phyloP scores from a whole-genome alignment of 2,113 vertebrate genomes.

The Microcebus murinus region DNA sequence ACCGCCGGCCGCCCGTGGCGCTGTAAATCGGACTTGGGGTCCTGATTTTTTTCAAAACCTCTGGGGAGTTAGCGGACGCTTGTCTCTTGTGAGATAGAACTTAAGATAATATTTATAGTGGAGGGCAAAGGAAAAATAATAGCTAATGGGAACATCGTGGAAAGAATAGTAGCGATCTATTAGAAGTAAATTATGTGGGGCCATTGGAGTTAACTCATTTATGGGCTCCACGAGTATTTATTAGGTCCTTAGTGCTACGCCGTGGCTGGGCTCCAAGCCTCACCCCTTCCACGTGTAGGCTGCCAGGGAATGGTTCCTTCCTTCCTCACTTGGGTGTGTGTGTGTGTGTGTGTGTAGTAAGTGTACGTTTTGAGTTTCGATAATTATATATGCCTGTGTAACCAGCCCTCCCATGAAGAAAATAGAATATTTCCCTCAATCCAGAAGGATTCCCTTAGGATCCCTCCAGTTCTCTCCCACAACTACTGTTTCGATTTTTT shows the following conservation, averaged over 20 bases:
- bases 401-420: not conserved
- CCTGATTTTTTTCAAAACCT: constrained; percentile 81
- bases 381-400: not conserved
- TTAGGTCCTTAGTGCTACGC: not conserved
- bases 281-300: too few species aligned
- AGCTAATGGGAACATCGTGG: not conserved
- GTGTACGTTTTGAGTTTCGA: not conserved
- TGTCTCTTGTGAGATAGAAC: not conserved
- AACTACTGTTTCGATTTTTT: not conserved
- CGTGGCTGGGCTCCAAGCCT: not conserved
- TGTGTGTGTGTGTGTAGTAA: not conserved
- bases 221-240: not conserved
- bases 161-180: not conserved
- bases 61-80: constrained; percentile 16
- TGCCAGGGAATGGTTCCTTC: not conserved
- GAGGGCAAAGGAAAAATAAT: constrained; percentile 1
- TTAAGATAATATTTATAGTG: constrained; percentile 58
- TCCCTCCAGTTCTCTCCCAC: not conserved
- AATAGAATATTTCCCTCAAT: not conserved
- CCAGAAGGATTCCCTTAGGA: not conserved
- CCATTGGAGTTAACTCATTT: constrained; percentile 10
- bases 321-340: not conserved
- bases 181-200: constrained; percentile 19
- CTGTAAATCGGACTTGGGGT: constrained; percentile 80
- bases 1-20: constrained; percentile 79